Conservation (phyloP, 2,797 vertebrate species). For the Phrynocephalus vlangalii region DNA sequence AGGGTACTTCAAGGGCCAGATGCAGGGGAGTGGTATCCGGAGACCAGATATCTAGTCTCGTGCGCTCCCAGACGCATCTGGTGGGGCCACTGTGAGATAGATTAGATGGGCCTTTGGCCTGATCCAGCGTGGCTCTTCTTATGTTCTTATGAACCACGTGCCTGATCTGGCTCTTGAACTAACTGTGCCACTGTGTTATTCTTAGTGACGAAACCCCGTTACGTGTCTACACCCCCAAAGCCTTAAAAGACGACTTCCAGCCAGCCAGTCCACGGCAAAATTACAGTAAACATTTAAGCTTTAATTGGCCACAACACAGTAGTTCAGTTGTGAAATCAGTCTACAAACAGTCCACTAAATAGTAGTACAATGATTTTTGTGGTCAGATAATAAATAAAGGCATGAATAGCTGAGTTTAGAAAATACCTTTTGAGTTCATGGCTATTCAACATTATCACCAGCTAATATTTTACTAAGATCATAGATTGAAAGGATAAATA, state of each 20-base stretch:
- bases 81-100: no score
- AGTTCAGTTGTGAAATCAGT: slow-evolving; percentile 61
- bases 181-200: no score
- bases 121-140: no score
- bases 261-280: slow-evolving; percentile 33
- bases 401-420: slow-evolving; percentile 57
- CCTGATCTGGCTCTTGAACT: no score
- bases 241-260: background rate
- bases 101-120: no score
- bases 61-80: no score
- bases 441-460: slow-evolving; percentile 40
- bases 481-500: slow-evolving; percentile 24
- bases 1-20: no score
- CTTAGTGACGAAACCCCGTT: no score
- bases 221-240: background rate
- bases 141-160: no score
- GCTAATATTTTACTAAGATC: slow-evolving; percentile 36
- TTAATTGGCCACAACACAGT: slow-evolving; percentile 70
- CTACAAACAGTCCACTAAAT: slow-evolving; percentile 68
- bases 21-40: no score
- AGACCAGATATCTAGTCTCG: no score
- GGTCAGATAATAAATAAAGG: slow-evolving; percentile 67
- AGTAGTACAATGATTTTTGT: slow-evolving; percentile 56
- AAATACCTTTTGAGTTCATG: slow-evolving; percentile 52
- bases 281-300: slow-evolving; percentile 71